Percentiles rank a stretch among this genome's conserved stretches.
Conservation (phyloP, 2,797 vertebrate species). For the Miichthys miiuy region DNA sequence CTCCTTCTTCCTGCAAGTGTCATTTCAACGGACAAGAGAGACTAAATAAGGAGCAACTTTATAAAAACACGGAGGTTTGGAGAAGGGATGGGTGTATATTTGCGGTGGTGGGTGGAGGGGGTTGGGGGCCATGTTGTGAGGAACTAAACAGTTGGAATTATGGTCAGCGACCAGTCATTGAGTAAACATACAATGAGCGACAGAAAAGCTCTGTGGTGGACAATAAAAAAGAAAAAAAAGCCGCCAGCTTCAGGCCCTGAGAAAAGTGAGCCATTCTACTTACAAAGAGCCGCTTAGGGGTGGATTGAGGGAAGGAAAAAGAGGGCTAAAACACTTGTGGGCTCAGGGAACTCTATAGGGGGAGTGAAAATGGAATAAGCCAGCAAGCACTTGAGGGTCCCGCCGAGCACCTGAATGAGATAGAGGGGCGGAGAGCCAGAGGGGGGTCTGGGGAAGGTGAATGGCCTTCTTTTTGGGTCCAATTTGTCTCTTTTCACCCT, state of each 20-base stretch:
- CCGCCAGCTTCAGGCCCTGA: conserved; percentile 88
- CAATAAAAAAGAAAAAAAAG: conserved; percentile 80
- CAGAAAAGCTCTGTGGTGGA: conserved; percentile 84
- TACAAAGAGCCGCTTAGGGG: conserved; percentile 91
- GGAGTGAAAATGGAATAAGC: conserved; percentile 99
- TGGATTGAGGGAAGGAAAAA: conserved; percentile 89
- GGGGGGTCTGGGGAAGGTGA: conserved; percentile 98
- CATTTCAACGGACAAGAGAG: conserved; percentile 70
- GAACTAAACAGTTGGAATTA: conserved; percentile 88
- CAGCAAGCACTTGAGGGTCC: conserved; percentile 99
- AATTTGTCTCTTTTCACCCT: conserved; percentile 99
- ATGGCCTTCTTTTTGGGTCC: conserved; percentile 99
- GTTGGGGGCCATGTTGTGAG: conserved; percentile 82
- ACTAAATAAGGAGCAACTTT: conserved; percentile 77
- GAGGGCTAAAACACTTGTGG: conserved; percentile 99
- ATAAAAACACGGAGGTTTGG: conserved; percentile 75
- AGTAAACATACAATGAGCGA: conserved; percentile 89
- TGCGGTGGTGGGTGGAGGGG: conserved; percentile 60
- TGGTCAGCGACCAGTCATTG: conserved; percentile 86
- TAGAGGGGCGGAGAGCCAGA: conserved; percentile 82
- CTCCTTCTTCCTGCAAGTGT: conserved; percentile 61
- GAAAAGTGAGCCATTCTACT: conserved; percentile 93
- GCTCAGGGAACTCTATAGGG: conserved; percentile 92
- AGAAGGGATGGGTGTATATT: conserved; percentile 66
- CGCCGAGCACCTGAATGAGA: conserved; percentile 97